Conservation (phyloP, 2,888 invertebrate species). For the Pachliopta kotzebuea region DNA sequence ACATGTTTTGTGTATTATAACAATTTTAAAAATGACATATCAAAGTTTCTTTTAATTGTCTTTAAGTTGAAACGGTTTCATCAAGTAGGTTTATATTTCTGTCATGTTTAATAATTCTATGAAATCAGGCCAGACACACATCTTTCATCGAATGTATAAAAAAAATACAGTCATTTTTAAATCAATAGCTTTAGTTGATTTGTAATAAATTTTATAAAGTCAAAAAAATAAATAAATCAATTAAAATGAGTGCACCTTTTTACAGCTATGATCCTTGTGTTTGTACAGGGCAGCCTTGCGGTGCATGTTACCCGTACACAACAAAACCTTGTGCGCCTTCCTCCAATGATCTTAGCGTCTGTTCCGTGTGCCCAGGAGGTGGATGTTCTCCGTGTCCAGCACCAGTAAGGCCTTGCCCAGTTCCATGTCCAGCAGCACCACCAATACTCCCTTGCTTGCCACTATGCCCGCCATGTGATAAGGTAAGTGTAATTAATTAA, state of each 20-base stretch:
- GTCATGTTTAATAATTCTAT: not conserved
- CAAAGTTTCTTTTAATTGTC: constrained; percentile 27
- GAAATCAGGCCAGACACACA: not conserved
- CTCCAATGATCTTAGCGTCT: constrained; percentile 55
- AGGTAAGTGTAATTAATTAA: constrained; percentile 41
- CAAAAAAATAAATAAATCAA: constrained; percentile 38
- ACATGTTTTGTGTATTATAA: constrained; percentile 23
- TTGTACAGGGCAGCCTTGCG: constrained; percentile 61
- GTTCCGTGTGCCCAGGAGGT: constrained; percentile 69
- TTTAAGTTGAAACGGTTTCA: constrained; percentile 4
- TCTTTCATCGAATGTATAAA: not conserved
- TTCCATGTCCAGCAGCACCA: constrained; percentile 50
- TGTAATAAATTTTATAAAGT: constrained; percentile 27
- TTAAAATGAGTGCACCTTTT: constrained; percentile 69
- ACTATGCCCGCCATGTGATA: constrained; percentile 68
- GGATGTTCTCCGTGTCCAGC: constrained; percentile 72
- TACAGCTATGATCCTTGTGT: constrained; percentile 73
- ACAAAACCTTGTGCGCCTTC: constrained; percentile 66
- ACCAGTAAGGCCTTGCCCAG: constrained; percentile 66
- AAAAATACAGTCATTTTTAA: constrained; percentile 1
- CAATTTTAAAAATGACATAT: constrained; percentile 18
- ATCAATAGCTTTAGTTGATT: constrained; percentile 17
- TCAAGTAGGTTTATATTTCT: not conserved
- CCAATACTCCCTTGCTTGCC: constrained; percentile 62
- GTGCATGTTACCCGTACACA: constrained; percentile 65